phyloP scores from a whole-genome alignment of 2,797 vertebrate species.

The Sorex maritimensis region DNA sequence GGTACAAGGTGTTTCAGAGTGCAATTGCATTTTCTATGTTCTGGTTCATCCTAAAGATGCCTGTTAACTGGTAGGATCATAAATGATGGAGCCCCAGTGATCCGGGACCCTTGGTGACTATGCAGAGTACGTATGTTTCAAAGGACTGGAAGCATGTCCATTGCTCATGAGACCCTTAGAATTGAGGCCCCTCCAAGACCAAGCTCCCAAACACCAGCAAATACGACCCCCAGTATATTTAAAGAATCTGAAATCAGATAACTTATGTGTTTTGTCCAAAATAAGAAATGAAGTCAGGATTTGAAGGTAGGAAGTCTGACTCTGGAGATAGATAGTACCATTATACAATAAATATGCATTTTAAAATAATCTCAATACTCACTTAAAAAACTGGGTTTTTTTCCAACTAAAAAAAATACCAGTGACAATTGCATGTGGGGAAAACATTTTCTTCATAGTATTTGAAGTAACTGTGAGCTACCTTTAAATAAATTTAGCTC shows the following conservation, averaged over 20 bases:
- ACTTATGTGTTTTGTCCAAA: neutral
- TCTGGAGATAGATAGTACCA: neutral
- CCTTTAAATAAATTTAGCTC: neutral
- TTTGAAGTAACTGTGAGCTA: slow-evolving; percentile 15
- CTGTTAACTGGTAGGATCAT: neutral
- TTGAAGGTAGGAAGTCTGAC: neutral
- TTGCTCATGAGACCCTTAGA: no score
- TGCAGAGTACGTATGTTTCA: no score
- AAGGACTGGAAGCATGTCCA: no score
- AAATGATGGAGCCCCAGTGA: neutral
- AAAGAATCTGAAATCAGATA: neutral
- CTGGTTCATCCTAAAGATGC: neutral
- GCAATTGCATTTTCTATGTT: neutral
- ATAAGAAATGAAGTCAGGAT: slow-evolving; percentile 44
- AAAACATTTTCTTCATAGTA: neutral
- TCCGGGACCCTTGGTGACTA: neutral
- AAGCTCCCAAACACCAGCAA: no score
- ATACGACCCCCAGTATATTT: no score
- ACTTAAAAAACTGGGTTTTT: slow-evolving; percentile 19
- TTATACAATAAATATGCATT: neutral
- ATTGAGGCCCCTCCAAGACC: no score
- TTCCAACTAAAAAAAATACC: neutral
- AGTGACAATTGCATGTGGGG: neutral
- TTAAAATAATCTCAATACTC: slow-evolving; percentile 3
- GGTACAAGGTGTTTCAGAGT: neutral